Percentiles rank a stretch among this genome's conserved stretches.
Conservation (phyloP, 2,888 invertebrate genomes). For the Lobophora halterata region DNA sequence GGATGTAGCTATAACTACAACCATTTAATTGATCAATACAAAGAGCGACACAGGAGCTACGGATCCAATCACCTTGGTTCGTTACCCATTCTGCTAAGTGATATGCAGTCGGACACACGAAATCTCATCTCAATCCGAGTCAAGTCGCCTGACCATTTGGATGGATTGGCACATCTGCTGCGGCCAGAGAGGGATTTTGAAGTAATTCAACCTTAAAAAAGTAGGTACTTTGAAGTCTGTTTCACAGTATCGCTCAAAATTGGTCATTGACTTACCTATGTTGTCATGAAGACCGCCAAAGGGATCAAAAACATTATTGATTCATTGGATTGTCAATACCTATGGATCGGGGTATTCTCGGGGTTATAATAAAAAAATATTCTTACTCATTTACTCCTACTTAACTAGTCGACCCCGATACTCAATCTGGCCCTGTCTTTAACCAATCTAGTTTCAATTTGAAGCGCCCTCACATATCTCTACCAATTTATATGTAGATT, state of each 20-base stretch:
- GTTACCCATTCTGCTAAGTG: conserved; percentile 37
- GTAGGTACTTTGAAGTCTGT: no score
- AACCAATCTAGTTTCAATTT: conserved; percentile 48
- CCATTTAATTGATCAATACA: no score
- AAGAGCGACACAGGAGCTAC: conserved; percentile 16
- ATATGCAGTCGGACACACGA: conserved; percentile 37
- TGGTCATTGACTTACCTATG: no score
- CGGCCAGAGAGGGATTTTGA: conserved; percentile 20
- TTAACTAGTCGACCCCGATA: conserved; percentile 3
- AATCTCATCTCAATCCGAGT: conserved; percentile 31
- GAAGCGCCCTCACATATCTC: conserved; percentile 31
- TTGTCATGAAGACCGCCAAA: no score
- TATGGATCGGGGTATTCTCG: no score
- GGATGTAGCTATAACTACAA: no score
- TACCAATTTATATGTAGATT: conserved; percentile 43
- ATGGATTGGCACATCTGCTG: conserved; percentile 44
- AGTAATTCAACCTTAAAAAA: no score
- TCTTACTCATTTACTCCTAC: no score
- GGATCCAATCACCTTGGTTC: conserved; percentile 27
- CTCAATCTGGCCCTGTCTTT: conserved; percentile 18
- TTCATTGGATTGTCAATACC: no score
- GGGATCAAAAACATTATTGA: no score
- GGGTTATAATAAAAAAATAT: no score
- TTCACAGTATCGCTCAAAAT: no score
- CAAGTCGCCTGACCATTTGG: conserved; percentile 34